Base-by-base conservation (phyloP, 2,113 vertebrate genomes). In the Junco hyemalis region DNA sequence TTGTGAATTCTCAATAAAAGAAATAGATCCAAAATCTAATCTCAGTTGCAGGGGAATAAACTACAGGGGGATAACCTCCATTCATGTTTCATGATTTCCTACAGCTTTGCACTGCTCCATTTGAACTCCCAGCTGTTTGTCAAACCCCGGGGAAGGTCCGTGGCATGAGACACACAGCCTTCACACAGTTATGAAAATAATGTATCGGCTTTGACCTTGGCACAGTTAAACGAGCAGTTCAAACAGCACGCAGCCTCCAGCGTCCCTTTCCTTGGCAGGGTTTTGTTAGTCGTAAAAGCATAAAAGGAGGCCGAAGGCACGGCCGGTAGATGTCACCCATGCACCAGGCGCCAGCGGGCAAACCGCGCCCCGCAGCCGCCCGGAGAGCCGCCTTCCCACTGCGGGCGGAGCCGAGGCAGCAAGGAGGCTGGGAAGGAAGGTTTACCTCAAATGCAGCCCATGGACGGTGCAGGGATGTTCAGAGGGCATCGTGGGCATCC, bases 321-420 rank as follows among this genome's bases (percentile, higher is more conserved):
- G 3, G 83, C 72, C 97, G 35, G 85, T 77, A 97, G 96, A 47
- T 94, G 96, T 94, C 96, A 81, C 68, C 81, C 63, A 12, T 6
- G 80, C 84, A 69, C 71, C 91, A 92, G 26, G 22, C 36, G 83
- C 23, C 50, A 6, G 56, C 3, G 0, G 0, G 9, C 33, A 44
- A 14, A 0, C 36, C 25, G 60, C 22, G 1, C 3, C 14, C 33
- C 12, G 0, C 0, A 9, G 26, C 21, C 11, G 0, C 19, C 8
- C 35, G 36, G 36, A 1, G 20, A 7, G 4, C 6, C 28, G 0
- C 45, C 11, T 36, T 25, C 64, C 57, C 28, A 0, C 44, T 1
- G 70, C 57, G 6, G 51, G 61, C 5, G 20, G n/a, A 61, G 42
- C 24, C 65, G 2, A 9, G 68, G 71, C 26, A 5, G 25, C 54